These are phyloP conservation scores for Agrotis ipsilon DNA, from an alignment of 2,888 invertebrate genomes.

Conservation along the genomic window DNA sequence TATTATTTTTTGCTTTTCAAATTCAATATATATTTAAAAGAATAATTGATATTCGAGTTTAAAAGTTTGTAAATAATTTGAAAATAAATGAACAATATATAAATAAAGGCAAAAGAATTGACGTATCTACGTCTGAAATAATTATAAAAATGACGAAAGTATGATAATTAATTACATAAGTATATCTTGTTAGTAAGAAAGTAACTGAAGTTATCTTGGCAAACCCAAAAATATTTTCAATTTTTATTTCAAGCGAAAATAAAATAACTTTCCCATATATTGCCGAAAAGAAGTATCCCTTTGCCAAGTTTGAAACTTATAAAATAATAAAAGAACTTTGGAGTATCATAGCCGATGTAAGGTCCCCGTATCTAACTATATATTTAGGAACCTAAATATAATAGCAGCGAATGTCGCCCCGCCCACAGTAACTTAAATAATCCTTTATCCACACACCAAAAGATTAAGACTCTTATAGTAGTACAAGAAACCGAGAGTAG, in stretches of 20 bases:
- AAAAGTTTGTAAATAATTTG: not conserved
- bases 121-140: too few relatives aligned
- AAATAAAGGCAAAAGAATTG: not conserved
- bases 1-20: not conserved
- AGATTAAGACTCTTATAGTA: slow-evolving; percentile 23
- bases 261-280: not conserved
- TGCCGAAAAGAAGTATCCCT: not conserved
- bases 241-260: not conserved
- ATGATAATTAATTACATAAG: too few relatives aligned
- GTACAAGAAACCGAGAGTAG: slow-evolving; percentile 50
- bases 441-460: slow-evolving; percentile 28
- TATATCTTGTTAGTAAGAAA: slow-evolving; percentile 20
- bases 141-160: too few relatives aligned
- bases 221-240: not conserved
- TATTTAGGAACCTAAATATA: slow-evolving; percentile 85
- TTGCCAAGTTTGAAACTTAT: slow-evolving; percentile 56
- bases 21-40: not conserved
- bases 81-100: not conserved
- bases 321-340: slow-evolving; percentile 76
- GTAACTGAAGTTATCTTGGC: slow-evolving; percentile 20
- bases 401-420: slow-evolving; percentile 66
- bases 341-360: slow-evolving; percentile 86
- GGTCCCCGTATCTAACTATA: slow-evolving; percentile 80
- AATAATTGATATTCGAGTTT: not conserved
- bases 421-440: slow-evolving; percentile 26